Percentiles rank a stretch among this genome's conserved stretches.
Conservation (phyloP, 2,113 vertebrate species). For the Bubo scandiacus region DNA sequence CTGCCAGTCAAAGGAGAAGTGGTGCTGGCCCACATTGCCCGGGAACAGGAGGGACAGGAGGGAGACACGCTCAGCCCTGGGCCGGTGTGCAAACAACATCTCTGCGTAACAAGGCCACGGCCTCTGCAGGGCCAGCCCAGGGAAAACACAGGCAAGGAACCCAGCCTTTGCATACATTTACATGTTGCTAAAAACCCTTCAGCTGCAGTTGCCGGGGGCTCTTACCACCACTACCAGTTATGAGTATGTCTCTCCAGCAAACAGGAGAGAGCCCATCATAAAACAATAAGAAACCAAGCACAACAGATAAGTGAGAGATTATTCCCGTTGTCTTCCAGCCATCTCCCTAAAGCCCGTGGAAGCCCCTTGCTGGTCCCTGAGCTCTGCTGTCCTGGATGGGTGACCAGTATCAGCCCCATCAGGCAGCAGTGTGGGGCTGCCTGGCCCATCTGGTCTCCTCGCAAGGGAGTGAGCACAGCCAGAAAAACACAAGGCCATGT, state of each 20-base stretch:
- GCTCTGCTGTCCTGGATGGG: neutral
- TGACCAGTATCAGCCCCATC: neutral
- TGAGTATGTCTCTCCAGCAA: neutral
- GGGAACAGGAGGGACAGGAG: neutral
- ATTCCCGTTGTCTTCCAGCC: neutral
- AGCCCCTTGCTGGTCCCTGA: neutral
- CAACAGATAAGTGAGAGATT: neutral
- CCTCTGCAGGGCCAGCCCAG: neutral
- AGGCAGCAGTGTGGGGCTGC: neutral
- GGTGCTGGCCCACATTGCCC: neutral
- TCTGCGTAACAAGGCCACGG: fast-evolving
- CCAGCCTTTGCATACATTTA: fast-evolving
- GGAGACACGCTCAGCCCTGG: neutral
- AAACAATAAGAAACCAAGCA: neutral
- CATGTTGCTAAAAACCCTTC: neutral
- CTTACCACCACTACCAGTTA: neutral
- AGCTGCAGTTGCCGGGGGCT: neutral
- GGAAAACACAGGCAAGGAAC: neutral
- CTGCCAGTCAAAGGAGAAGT: neutral
- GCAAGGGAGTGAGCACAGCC: neutral
- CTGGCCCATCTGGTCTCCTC: neutral
- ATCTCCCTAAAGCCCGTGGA: neutral
- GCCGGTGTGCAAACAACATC: neutral
- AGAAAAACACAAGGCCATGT: neutral
- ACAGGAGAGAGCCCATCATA: neutral